Evolutionary conservation across 2,888 invertebrate genomes (phyloP).

Genomic region (Oligia strigilis): DNA sequence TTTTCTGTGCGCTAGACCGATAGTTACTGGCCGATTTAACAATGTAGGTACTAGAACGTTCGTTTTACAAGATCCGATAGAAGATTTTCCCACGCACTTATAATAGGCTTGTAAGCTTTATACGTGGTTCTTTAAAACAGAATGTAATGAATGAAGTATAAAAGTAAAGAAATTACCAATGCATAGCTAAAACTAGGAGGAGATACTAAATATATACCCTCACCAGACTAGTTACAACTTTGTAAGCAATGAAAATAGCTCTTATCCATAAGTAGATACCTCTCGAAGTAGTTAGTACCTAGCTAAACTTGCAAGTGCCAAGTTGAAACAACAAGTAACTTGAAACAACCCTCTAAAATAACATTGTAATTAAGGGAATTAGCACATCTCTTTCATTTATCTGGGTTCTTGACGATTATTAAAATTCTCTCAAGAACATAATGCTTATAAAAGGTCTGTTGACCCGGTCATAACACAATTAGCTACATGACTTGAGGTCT

Average conservation of each 20-base stretch:
- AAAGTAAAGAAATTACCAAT: not conserved
- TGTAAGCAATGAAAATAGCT: constrained; percentile 13
- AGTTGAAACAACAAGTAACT: constrained; percentile 2
- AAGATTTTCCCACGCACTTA: constrained; percentile 51
- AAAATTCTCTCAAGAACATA: constrained; percentile 58
- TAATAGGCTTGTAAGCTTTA: not conserved
- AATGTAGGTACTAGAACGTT: constrained; percentile 19
- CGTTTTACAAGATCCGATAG: constrained; percentile 27
- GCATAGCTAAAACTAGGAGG: not conserved
- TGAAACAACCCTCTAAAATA: constrained; percentile 11
- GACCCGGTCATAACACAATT: constrained; percentile 72
- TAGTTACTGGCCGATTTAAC: constrained; percentile 33
- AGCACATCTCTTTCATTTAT: constrained; percentile 39
- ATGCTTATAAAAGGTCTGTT: constrained; percentile 69
- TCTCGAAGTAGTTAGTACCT: constrained; percentile 1
- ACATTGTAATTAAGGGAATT: constrained; percentile 29
- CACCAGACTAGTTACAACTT: constrained; percentile 8
- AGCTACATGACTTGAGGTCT: constrained; percentile 60
- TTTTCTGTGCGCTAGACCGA: constrained; percentile 40
- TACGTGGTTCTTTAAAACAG: not conserved
- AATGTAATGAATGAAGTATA: not conserved
- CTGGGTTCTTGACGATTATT: constrained; percentile 60
- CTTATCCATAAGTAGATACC: constrained; percentile 4
- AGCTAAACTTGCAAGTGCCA: constrained; percentile 13
- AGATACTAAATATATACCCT: not conserved